These are phyloP conservation scores for Notodonta dromedarius DNA, from an alignment of 2,888 invertebrate genomes.

Conservation along the genomic window DNA sequence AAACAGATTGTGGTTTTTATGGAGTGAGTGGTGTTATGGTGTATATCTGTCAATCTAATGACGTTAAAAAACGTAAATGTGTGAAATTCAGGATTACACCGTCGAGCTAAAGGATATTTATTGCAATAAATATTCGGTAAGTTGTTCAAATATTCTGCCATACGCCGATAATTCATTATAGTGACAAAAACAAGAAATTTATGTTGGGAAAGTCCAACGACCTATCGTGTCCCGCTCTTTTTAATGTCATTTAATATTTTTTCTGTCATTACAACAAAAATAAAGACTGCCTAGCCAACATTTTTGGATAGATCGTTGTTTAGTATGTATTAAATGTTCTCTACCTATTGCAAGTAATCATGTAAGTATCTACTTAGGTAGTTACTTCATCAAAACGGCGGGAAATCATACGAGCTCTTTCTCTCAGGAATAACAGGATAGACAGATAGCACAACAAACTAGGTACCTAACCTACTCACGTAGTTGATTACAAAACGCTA, in stretches of 20 bases:
- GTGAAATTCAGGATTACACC: conserved; percentile 88
- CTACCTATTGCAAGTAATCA: neutral
- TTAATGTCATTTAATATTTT: conserved; percentile 66
- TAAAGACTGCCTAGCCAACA: conserved; percentile 3
- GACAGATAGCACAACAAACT: neutral
- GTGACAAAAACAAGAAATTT: conserved; percentile 62
- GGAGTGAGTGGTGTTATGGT: conserved; percentile 83
- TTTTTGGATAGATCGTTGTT: neutral
- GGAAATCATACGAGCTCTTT: conserved; percentile 54
- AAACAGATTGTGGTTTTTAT: conserved; percentile 81
- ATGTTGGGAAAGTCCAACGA: conserved; percentile 75
- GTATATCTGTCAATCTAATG: conserved; percentile 81
- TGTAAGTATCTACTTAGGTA: conserved; percentile 2
- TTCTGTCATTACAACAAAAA: conserved; percentile 9
- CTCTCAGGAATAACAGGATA: conserved; percentile 6
- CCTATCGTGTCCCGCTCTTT: conserved; percentile 80
- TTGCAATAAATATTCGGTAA: conserved; percentile 88
- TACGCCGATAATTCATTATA: conserved; percentile 34
- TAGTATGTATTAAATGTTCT: neutral
- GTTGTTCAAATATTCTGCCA: conserved; percentile 56
- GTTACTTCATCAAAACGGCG: conserved; percentile 58
- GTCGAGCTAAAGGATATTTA: conserved; percentile 87
- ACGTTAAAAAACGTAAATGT: conserved; percentile 84
- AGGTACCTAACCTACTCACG: too few relatives aligned
- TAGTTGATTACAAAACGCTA: too few relatives aligned